A percentile compares a stretch with the other conserved stretches of the same genome.
Evolutionary conservation across 2,888 invertebrate genomes (phyloP).

Genomic region (Cryptus viduatorius): DNA sequence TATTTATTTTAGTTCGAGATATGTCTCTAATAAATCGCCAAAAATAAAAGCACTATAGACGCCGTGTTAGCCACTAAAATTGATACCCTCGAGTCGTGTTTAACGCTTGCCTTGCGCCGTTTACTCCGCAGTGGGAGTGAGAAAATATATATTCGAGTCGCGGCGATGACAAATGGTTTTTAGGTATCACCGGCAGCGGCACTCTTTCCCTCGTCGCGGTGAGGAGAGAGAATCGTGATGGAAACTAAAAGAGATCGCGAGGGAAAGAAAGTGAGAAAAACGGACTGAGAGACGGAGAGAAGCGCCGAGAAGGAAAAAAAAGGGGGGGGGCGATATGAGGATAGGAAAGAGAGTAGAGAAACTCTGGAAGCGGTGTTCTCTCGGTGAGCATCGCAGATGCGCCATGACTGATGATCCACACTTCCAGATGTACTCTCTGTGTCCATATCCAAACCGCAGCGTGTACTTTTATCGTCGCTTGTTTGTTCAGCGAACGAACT

Average conservation of each 20-base stretch:
- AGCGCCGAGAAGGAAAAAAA: slow-evolving; percentile 47
- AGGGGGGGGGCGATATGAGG: slow-evolving; percentile 60
- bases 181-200: slow-evolving; percentile 71
- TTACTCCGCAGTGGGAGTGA: slow-evolving; percentile 50
- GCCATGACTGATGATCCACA: slow-evolving; percentile 84
- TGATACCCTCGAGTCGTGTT: slow-evolving; percentile 42
- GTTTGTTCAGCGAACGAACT: slow-evolving; percentile 82
- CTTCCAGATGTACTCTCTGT: slow-evolving; percentile 82
- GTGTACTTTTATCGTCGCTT: slow-evolving; percentile 84
- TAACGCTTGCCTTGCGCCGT: slow-evolving; percentile 40
- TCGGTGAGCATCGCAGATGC: slow-evolving; percentile 82
- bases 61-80: slow-evolving; percentile 25
- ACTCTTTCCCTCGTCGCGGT: slow-evolving; percentile 62
- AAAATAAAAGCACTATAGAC: slow-evolving; percentile 38
- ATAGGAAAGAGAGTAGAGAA: slow-evolving; percentile 71
- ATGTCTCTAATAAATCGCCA: slow-evolving; percentile 23
- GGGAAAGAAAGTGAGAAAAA: slow-evolving; percentile 60
- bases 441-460: slow-evolving; percentile 66
- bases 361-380: slow-evolving; percentile 69
- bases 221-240: slow-evolving; percentile 66
- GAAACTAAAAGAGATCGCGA: slow-evolving; percentile 62
- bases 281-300: slow-evolving; percentile 39
- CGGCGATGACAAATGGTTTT: slow-evolving; percentile 84
- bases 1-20: background rate
- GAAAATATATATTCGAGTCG: slow-evolving; percentile 78